Evolutionary conservation across 1,140 invertebrate species (phyloP).

Genomic region (Nautilus pompilius): DNA sequence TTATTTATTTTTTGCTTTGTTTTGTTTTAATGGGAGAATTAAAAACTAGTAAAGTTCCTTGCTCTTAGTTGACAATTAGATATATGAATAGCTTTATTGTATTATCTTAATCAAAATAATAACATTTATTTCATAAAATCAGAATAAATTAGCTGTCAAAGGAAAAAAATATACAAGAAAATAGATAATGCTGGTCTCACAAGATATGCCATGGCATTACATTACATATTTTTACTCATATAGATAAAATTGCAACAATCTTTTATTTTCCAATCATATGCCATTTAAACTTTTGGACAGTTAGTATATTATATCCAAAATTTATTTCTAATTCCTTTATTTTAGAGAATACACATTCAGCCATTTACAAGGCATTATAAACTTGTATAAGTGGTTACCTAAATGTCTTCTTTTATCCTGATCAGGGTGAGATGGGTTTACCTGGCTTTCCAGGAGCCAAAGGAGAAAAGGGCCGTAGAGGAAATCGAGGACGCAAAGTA

Average conservation of each 20-base stretch:
- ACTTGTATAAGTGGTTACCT: background rate
- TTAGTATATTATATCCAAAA: background rate
- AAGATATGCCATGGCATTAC: no score
- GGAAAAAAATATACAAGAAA: no score
- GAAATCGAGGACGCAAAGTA: conserved; percentile 60
- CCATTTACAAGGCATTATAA: background rate
- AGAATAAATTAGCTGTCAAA: no score
- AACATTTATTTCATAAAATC: no score
- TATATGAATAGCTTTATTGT: no score
- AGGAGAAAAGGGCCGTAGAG: conserved; percentile 76
- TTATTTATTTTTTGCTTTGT: no score
- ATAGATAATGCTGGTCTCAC: no score
- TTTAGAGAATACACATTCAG: background rate
- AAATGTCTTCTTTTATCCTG: conserved; percentile 3
- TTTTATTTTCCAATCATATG: background rate
- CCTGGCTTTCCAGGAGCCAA: conserved; percentile 72
- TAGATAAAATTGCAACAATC: background rate
- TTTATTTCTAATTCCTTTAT: background rate
- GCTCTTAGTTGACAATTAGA: no score
- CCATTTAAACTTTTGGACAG: no score
- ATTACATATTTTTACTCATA: background rate
- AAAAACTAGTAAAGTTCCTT: no score
- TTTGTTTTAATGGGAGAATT: no score
- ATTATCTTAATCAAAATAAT: no score
- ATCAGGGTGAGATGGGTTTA: conserved; percentile 64